Percentiles rank a stretch among this genome's conserved stretches.
Conservation (phyloP, 2,888 invertebrate genomes). For the Lithophane leautieri region DNA sequence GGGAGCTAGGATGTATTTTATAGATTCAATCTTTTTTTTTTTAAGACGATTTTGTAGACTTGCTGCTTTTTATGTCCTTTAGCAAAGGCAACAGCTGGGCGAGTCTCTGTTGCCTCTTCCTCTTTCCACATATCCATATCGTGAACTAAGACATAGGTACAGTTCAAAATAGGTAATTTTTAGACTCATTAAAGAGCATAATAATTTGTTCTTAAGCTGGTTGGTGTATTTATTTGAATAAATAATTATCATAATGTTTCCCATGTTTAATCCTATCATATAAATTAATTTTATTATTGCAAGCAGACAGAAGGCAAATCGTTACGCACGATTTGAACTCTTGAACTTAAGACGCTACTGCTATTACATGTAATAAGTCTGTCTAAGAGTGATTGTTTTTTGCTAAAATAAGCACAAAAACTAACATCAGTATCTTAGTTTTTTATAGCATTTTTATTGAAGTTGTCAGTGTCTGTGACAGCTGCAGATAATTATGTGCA, state of each 20-base stretch:
- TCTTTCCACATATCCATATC: not conserved
- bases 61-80: not conserved
- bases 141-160: not conserved
- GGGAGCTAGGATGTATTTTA: slow-evolving; percentile 49
- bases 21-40: no score
- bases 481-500: not conserved
- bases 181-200: not conserved
- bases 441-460: not conserved
- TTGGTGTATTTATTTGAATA: not conserved
- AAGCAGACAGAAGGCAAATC: slow-evolving; percentile 44
- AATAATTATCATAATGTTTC: not conserved
- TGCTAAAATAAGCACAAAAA: slow-evolving; percentile 23
- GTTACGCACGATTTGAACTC: slow-evolving; percentile 53
- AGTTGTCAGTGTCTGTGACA: not conserved
- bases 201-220: not conserved
- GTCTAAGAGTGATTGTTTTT: slow-evolving; percentile 25
- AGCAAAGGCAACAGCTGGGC: fast-evolving
- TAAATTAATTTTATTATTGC: slow-evolving; percentile 34
- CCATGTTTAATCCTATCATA: slow-evolving; percentile 7
- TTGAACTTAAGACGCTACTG: slow-evolving; percentile 54
- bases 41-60: not conserved
- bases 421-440: not conserved
- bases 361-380: slow-evolving; percentile 40
- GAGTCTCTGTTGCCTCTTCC: not conserved
- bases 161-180: not conserved